Base-by-base conservation (phyloP, 2,888 invertebrate genomes). In the Nebria brevicollis region DNA sequence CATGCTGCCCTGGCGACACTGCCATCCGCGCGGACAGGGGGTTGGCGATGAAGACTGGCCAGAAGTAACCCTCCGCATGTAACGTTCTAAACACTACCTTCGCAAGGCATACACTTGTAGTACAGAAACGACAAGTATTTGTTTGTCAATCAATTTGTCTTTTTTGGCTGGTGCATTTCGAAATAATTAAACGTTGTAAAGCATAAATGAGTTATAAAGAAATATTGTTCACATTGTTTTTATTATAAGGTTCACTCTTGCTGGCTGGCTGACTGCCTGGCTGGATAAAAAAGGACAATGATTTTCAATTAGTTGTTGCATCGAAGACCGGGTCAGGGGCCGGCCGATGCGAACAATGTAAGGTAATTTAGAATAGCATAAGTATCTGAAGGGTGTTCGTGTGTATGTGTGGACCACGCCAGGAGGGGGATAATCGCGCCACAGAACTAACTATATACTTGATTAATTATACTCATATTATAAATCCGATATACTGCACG, bases 1-100 rank as follows among this genome's bases (percentile, higher is more conserved):
- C 85, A 83, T 85, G 85, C 26, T 43, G 83, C 66, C 41, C 72
- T 10, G 11, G 65, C 13, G 34, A 34, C 34, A 34, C 34, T 11
- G 65, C 15, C 26, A 42, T 64, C 70, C 75, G 75, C n/a, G 34
- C 64, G 11, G 26, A 20, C n/a, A 43, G 43, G 43, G 34, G 68
- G 26, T 25, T 25, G 20, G 6, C 70, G 25, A 6, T 70, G 34
- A 11, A 4, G 20, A 15, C 70, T 15, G 34, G 2, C 7, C 54
- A 54, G 54, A 8, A 54, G 11, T 54, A 2, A 54, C 54, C 54
- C 54, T 54, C 13, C 54, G 54, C 54, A 54, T 54, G 11, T 54
- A 54, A 54, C 54, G 6, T 43, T 8, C 43, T 43, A 43, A 20
- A 20, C 54, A 54, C 8, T 7, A 54, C 13, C 1, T 3, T 54